Percentiles rank a stretch among this genome's conserved stretches.
Conservation (phyloP, 2,113 vertebrate species). For the Panthera uncia region DNA sequence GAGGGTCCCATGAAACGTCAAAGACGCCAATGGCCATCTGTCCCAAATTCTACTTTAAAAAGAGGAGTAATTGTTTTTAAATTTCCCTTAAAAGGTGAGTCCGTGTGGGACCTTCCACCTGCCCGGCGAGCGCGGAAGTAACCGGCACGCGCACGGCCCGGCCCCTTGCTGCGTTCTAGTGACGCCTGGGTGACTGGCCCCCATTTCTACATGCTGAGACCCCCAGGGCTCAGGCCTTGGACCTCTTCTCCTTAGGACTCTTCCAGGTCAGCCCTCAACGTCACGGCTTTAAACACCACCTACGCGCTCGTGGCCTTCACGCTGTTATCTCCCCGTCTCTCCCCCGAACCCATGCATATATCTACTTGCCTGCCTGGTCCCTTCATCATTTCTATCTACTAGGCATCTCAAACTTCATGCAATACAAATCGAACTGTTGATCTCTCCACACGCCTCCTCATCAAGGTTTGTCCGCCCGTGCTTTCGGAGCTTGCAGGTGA, state of each 20-base stretch:
- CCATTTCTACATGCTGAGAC: background rate
- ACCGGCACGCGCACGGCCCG: fast-evolving
- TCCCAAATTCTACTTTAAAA: background rate
- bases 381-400: background rate
- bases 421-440: background rate
- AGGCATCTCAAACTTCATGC: background rate
- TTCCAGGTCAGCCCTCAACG: background rate
- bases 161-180: fast-evolving
- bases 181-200: background rate
- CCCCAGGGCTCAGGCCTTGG: background rate
- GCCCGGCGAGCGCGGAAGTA: fast-evolving
- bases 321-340: background rate
- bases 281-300: background rate
- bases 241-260: background rate
- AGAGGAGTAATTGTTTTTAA: background rate
- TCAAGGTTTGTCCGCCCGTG: background rate
- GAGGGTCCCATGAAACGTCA: background rate
- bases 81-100: background rate
- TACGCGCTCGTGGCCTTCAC: background rate
- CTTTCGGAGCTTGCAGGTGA: background rate
- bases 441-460: background rate
- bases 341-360: background rate
- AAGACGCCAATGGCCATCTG: background rate
- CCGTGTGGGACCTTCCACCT: too few species aligned
- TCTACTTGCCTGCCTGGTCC: too few species aligned